Percentiles rank a stretch among this genome's conserved stretches.
Conservation (phyloP, 1,140 invertebrate genomes). For the Oreohelix idahoensis region DNA sequence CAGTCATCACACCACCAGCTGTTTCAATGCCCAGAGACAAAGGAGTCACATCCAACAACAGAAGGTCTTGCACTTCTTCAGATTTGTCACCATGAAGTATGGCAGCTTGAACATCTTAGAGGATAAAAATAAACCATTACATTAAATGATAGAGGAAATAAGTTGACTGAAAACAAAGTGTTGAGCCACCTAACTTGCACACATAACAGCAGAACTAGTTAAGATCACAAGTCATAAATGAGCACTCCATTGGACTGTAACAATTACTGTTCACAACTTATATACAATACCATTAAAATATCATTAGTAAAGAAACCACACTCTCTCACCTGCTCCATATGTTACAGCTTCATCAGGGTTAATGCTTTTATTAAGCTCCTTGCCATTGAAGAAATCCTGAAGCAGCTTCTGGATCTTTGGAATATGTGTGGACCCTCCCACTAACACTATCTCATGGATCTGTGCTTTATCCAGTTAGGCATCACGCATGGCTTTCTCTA, state of each 20-base stretch:
- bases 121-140: background rate
- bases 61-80: slow-evolving; percentile 67
- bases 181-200: too few relatives aligned
- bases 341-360: slow-evolving; percentile 64
- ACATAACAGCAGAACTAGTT: too few relatives aligned
- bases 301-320: too few relatives aligned
- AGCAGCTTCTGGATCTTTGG: slow-evolving; percentile 96
- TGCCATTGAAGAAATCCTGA: slow-evolving; percentile 86
- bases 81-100: slow-evolving; percentile 75
- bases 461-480: slow-evolving; percentile 93
- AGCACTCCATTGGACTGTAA: too few relatives aligned
- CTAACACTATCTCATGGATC: slow-evolving; percentile 95
- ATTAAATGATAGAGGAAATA: too few relatives aligned
- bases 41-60: slow-evolving; percentile 52
- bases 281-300: too few relatives aligned
- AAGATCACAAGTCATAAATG: too few relatives aligned
- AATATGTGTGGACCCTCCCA: slow-evolving; percentile 76
- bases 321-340: slow-evolving; percentile 76
- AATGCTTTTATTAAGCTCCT: slow-evolving; percentile 85
- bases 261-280: too few relatives aligned
- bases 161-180: too few relatives aligned
- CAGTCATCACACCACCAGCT: slow-evolving; percentile 78
- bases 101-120: slow-evolving; percentile 84
- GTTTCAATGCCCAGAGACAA: slow-evolving; percentile 74
- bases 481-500: slow-evolving; percentile 93